phyloP scores from a whole-genome alignment of 1,140 invertebrate species.

The Sycophila sp. region DNA sequence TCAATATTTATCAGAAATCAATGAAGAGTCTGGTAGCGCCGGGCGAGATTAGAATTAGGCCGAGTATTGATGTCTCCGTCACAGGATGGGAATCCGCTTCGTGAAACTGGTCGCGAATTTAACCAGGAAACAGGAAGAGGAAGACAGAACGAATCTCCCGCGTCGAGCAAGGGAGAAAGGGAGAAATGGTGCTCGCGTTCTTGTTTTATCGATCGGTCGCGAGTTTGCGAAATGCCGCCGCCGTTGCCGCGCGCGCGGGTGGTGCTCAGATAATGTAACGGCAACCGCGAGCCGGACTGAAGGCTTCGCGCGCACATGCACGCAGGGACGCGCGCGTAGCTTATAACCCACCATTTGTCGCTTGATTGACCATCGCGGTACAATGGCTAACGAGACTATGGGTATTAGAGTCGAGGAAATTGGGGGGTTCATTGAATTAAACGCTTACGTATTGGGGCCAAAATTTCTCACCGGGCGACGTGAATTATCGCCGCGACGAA shows the following conservation, averaged over 20 bases:
- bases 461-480: too few species aligned
- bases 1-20: background rate
- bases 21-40: background rate
- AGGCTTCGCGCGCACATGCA: background rate
- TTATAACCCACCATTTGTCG: slow-evolving; percentile 9
- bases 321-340: background rate
- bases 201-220: slow-evolving; percentile 23
- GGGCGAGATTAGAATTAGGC: slow-evolving; percentile 3
- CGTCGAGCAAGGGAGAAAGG: background rate
- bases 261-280: slow-evolving; percentile 12
- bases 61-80: background rate
- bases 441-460: background rate
- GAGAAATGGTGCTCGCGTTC: background rate
- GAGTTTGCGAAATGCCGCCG: background rate
- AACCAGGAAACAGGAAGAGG: background rate
- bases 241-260: background rate
- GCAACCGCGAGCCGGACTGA: background rate
- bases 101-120: background rate
- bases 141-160: slow-evolving; percentile 4
- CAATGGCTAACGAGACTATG: background rate
- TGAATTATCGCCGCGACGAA: too few species aligned
- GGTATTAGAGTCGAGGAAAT: background rate
- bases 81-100: background rate
- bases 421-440: slow-evolving; percentile 1
- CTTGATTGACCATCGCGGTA: slow-evolving; percentile 2